Conservation (phyloP, 2,113 vertebrate species). For the Dipodomys ordii region DNA sequence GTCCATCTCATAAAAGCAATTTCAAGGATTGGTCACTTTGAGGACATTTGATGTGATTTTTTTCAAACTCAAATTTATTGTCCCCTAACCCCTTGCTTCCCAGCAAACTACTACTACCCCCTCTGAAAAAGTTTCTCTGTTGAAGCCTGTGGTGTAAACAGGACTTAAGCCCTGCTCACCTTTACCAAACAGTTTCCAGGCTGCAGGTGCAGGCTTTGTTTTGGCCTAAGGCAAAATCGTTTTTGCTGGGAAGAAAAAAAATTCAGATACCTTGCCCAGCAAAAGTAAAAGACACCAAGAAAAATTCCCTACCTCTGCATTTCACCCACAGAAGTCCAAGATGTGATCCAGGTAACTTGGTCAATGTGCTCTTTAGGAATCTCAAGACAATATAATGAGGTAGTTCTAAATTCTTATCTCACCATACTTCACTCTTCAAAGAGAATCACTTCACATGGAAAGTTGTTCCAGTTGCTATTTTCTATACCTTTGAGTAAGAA, state of each 20-base stretch:
- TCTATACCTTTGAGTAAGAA: neutral
- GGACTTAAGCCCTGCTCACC: neutral
- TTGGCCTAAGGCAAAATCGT: slow-evolving; percentile 10
- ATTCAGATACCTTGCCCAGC: neutral
- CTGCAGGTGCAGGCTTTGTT: neutral
- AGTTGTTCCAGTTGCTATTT: neutral
- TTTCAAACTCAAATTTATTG: slow-evolving; percentile 8
- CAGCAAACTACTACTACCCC: neutral
- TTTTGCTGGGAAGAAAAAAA: neutral
- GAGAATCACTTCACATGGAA: neutral
- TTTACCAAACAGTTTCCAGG: neutral
- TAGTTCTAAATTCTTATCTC: neutral
- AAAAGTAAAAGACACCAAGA: neutral
- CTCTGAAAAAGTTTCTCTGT: neutral
- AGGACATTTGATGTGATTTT: neutral
- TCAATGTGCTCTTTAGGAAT: neutral
- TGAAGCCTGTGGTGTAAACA: neutral
- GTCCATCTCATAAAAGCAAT: neutral
- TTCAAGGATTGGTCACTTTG: neutral
- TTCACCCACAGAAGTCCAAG: neutral
- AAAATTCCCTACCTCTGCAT: neutral
- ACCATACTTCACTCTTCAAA: neutral
- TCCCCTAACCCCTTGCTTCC: neutral
- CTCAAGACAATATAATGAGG: neutral
- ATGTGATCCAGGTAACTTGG: neutral